phyloP scores from a whole-genome alignment of 2,888 invertebrate genomes.

The Cheilosia urbana region DNA sequence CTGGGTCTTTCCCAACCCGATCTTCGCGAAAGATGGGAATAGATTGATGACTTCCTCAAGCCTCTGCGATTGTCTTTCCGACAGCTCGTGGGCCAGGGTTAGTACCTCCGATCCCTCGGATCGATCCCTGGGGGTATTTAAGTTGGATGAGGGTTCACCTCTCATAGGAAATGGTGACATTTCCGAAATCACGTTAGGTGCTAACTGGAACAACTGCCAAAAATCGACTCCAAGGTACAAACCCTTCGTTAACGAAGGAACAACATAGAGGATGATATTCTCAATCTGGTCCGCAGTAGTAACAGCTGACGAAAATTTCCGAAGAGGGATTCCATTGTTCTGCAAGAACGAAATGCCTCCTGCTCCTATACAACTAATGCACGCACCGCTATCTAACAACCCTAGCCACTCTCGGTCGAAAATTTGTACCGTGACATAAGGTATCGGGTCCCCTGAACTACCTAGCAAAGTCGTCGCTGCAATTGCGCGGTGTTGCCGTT shows the following conservation, averaged over 20 bases:
- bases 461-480: constrained; percentile 2
- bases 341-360: neutral
- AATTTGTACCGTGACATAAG: neutral
- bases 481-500: constrained; percentile 6
- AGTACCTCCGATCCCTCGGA: neutral
- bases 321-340: neutral
- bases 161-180: neutral
- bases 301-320: neutral
- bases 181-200: neutral
- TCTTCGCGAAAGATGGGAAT: constrained; percentile 6
- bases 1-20: neutral
- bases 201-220: neutral
- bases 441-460: neutral
- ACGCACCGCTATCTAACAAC: neutral
- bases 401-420: neutral
- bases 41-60: neutral
- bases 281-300: neutral
- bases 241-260: neutral
- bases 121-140: neutral
- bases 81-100: neutral
- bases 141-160: fast-evolving
- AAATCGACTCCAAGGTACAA: neutral
- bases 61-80: neutral
- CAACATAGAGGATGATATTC: neutral
- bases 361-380: neutral